phyloP scores from a whole-genome alignment of 2,113 vertebrate species.

The Myotis brandtii region DNA sequence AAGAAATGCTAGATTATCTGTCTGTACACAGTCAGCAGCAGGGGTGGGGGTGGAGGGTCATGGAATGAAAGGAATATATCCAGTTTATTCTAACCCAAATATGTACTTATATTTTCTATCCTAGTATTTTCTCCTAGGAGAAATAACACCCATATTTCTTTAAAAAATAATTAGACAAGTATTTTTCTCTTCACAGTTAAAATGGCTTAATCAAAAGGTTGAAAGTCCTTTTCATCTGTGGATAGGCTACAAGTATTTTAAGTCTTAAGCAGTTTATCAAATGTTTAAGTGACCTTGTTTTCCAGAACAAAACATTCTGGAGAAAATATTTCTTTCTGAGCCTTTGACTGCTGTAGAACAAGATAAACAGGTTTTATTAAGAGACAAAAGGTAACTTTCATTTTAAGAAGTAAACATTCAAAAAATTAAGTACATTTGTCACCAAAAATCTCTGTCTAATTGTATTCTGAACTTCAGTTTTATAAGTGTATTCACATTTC shows the following conservation, averaged over 20 bases:
- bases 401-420: conserved; percentile 59
- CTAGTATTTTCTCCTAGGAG: neutral
- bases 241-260: conserved; percentile 45
- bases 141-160: conserved; percentile 39
- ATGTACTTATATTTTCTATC: too few species aligned
- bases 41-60: neutral
- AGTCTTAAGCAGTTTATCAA: conserved; percentile 51
- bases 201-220: conserved; percentile 55
- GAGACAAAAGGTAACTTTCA: conserved; percentile 41
- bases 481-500: conserved; percentile 44
- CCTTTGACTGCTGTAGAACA: conserved; percentile 56
- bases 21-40: neutral
- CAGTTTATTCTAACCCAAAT: conserved; percentile 14
- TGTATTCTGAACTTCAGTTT: conserved; percentile 46
- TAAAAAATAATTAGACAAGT: conserved; percentile 38
- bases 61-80: neutral
- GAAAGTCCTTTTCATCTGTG: conserved; percentile 59
- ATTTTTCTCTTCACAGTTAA: conserved; percentile 38
- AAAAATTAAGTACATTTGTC: conserved; percentile 28
- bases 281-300: conserved; percentile 70
- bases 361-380: conserved; percentile 75
- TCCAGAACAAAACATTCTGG: conserved; percentile 74
- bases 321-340: conserved; percentile 72
- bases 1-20: neutral
- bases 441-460: neutral